Percentiles rank a stretch among this genome's conserved stretches.
phyloP scores from a whole-genome alignment of 2,113 vertebrate genomes.

The Thinocorus orbignyianus region DNA sequence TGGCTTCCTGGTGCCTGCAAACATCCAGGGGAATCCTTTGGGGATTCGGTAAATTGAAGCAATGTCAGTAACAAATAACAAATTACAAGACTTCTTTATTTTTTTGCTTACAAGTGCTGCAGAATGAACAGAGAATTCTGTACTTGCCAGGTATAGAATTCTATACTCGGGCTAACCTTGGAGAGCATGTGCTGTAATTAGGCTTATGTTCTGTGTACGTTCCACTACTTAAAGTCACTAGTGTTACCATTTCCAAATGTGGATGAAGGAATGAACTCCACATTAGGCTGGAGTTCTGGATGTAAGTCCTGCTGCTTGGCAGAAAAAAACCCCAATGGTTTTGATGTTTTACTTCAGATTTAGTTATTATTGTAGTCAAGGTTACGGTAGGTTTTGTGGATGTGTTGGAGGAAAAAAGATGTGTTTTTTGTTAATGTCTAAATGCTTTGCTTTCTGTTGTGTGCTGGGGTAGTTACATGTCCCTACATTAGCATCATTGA shows the following conservation, averaged over 20 bases:
- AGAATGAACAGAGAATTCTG: not conserved
- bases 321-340: fast-evolving
- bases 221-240: not conserved
- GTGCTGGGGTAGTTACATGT: not conserved
- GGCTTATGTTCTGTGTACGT: too few species aligned
- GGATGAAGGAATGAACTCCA: fast-evolving
- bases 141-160: fast-evolving
- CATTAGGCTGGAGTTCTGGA: not conserved
- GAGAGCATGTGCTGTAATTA: not conserved
- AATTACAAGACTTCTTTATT: fast-evolving
- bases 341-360: not conserved
- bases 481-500: not conserved
- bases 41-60: not conserved
- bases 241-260: not conserved
- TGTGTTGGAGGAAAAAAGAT: not conserved
- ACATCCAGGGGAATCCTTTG: not conserved
- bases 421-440: not conserved
- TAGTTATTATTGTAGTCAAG: not conserved
- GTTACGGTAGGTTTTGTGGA: not conserved
- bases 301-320: not conserved
- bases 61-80: not conserved
- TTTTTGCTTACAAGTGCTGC: not conserved
- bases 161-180: fast-evolving
- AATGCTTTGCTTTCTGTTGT: not conserved
- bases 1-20: not conserved